These are phyloP conservation scores for Ypsolopha sequella DNA, from an alignment of 2,888 invertebrate genomes.

Conservation along the genomic window DNA sequence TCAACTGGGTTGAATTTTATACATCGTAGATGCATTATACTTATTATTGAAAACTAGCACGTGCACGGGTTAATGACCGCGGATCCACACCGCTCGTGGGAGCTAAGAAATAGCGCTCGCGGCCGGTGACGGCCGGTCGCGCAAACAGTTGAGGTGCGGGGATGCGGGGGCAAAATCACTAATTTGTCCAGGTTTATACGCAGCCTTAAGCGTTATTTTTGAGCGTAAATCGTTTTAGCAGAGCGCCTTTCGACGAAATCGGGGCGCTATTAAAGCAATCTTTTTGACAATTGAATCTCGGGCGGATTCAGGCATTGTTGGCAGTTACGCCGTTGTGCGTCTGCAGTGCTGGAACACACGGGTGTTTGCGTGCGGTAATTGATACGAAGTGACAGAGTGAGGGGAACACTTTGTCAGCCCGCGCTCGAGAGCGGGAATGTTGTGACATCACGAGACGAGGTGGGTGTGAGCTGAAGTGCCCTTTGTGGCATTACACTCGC, in stretches of 20 bases:
- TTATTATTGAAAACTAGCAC: no score
- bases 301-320: slow-evolving; percentile 43
- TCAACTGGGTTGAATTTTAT: no score
- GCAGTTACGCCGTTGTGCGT: slow-evolving; percentile 53
- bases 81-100: no score
- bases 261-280: slow-evolving; percentile 60
- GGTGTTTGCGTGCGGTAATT: slow-evolving; percentile 70
- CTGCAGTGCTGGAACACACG: slow-evolving; percentile 27
- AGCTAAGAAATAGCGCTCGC: no score
- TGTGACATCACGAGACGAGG: slow-evolving; percentile 66
- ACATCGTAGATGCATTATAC: no score
- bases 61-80: no score
- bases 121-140: no score
- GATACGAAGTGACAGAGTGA: slow-evolving; percentile 67
- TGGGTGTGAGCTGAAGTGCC: slow-evolving; percentile 71
- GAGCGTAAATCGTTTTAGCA: slow-evolving; percentile 17
- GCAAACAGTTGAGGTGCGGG: no score
- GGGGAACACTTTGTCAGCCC: slow-evolving; percentile 58
- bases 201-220: slow-evolving; percentile 44
- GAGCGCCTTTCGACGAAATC: slow-evolving; percentile 42
- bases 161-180: no score
- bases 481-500: slow-evolving; percentile 70
- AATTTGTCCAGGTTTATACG: no score
- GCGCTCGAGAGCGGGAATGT: slow-evolving; percentile 55
- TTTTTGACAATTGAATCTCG: slow-evolving; percentile 67